Base-by-base conservation (phyloP, 1,140 invertebrate genomes). In the Caerostris darwini region DNA sequence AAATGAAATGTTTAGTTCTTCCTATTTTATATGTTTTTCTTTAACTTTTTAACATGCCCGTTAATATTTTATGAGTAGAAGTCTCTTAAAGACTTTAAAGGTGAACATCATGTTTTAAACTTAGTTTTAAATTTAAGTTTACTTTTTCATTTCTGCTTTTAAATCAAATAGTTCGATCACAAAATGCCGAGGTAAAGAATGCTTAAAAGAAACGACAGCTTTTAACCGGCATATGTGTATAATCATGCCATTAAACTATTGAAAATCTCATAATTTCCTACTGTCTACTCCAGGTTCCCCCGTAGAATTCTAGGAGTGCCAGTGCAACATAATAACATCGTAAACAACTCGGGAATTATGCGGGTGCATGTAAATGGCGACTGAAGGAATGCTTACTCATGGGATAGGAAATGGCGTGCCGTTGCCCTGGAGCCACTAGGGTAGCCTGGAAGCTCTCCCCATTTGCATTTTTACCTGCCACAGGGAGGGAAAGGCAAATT, bases 311-410 rank as follows among this genome's bases (percentile, higher is more conserved):
- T 89, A 56, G 90, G 90, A 83, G 71, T 92, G 90, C 58, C 58
- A 4, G 7, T 8, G 19, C 14, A 81, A 17, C 17, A 59, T 64
- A 86, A 93, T 77, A 87, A 59, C 64, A 50, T 87, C 92, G 61
- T 87, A 93, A 86, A 92, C 58, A 91, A 85, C 50, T 14, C 19
- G 34, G 54, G 53, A 90, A 61, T 61, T 57, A 92, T 85, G 90
- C 90, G 90, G 90, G 90, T 61, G 71, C 90, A 92, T 92, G 90
- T 92, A 85, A 92, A 92, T 92, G 34, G 53, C 5, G 34, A 59
- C 59, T 91, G 77, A 19, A 71, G 50, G 59, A 71, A 90, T 77
- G 54, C 53, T 88, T 67, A 19, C 50, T 88, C 86, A 56, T 7
- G 19, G 64, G n/a, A 71, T 71, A 50, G 53, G 64, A 56, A 58